Evolutionary conservation across 2,797 vertebrate genomes (phyloP).

Genomic region (Tamandua tetradactyla): DNA sequence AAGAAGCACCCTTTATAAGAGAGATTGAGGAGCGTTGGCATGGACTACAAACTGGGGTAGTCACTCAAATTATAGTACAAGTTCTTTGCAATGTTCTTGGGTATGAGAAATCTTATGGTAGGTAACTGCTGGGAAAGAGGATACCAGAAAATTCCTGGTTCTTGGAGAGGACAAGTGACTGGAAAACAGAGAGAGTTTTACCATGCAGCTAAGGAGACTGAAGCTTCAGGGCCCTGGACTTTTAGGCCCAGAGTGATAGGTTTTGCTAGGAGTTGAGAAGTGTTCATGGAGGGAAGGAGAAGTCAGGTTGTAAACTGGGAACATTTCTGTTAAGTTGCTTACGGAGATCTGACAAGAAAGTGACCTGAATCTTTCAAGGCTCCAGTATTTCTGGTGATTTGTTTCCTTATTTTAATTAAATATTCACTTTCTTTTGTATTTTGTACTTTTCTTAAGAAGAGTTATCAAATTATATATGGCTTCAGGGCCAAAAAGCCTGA

Average conservation of each 20-base stretch:
- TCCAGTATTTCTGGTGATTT: neutral
- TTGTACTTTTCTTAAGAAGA: neutral
- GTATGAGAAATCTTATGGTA: neutral
- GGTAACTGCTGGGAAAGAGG: neutral
- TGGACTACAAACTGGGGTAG: neutral
- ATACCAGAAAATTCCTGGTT: neutral
- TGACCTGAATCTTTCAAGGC: neutral
- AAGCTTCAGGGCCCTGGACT: neutral
- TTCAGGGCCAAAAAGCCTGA: neutral
- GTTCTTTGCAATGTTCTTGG: neutral
- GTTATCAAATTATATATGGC: neutral
- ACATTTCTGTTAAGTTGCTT: neutral
- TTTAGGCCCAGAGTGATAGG: neutral
- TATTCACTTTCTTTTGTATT: neutral
- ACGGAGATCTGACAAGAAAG: neutral
- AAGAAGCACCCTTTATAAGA: neutral
- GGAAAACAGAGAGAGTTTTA: neutral
- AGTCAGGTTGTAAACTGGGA: neutral
- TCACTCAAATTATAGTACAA: neutral
- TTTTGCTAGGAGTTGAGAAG: neutral
- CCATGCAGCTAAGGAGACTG: neutral
- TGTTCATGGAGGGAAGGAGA: neutral
- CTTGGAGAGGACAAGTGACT: neutral
- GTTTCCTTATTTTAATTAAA: neutral
- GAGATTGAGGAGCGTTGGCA: neutral